A percentile compares a stretch with the other conserved stretches of the same genome.
These are phyloP conservation scores for Lasius platythorax DNA, from an alignment of 2,888 invertebrate species.

Conservation along the genomic window DNA sequence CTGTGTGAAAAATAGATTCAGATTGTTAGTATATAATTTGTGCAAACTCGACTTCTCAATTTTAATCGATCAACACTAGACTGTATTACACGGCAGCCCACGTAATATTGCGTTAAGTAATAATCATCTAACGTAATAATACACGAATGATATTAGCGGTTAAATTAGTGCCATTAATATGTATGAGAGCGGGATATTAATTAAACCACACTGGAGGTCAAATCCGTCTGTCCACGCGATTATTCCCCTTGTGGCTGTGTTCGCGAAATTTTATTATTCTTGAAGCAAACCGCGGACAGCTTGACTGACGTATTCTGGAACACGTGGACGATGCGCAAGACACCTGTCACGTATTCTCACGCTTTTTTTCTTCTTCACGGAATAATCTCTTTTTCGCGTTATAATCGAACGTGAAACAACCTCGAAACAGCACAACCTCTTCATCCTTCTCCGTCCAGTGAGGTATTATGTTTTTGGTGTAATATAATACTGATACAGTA, in stretches of 20 bases:
- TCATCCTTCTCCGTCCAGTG: neutral
- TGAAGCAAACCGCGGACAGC: conserved; percentile 46
- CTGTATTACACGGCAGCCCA: neutral
- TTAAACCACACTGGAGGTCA: conserved; percentile 39
- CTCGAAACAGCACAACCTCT: neutral
- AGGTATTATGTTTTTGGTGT: neutral
- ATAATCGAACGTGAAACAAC: conserved; percentile 18
- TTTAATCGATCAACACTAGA: neutral
- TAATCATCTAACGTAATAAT: conserved; percentile 38
- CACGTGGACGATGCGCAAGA: conserved; percentile 37
- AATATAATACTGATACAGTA: neutral
- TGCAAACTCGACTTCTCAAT: neutral
- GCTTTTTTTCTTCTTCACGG: conserved; percentile 14
- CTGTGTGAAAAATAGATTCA: neutral
- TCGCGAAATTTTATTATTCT: conserved; percentile 50
- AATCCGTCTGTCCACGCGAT: conserved; percentile 24
- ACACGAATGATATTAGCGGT: conserved; percentile 24
- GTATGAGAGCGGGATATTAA: conserved; percentile 37
- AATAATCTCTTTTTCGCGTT: conserved; percentile 43
- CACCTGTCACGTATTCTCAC: conserved; percentile 51
- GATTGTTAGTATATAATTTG: neutral
- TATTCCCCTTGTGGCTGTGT: conserved; percentile 1
- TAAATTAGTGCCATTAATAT: conserved; percentile 49
- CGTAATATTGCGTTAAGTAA: conserved; percentile 3
- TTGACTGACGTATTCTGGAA: conserved; percentile 45